Percentiles rank a stretch among this genome's conserved stretches.
Conservation (phyloP, 2,113 vertebrate species). For the Azemiops feae region DNA sequence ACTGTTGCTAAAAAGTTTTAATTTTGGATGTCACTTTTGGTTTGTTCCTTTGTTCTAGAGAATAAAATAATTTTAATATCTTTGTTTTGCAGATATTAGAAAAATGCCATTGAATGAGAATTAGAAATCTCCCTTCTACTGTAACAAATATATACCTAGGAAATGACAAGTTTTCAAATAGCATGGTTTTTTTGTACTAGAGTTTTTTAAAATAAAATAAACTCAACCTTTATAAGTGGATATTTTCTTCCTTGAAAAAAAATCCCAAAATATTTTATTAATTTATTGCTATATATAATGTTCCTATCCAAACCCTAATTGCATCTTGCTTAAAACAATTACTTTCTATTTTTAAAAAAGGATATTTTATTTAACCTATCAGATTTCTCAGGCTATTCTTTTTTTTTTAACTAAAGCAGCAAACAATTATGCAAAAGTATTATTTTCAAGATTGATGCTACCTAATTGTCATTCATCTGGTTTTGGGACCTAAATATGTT, state of each 20-base stretch:
- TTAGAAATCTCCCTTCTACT: neutral
- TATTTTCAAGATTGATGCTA: neutral
- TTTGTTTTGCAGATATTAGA: neutral
- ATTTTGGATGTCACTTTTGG: neutral
- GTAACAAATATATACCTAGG: neutral
- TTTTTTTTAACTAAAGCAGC: neutral
- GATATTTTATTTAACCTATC: neutral
- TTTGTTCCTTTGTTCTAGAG: neutral
- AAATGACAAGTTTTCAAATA: neutral
- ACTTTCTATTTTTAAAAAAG: neutral
- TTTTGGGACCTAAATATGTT: neutral
- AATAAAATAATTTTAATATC: neutral
- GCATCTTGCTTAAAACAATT: neutral
- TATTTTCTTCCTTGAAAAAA: neutral
- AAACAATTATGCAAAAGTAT: neutral
- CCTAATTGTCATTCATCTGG: neutral
- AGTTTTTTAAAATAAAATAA: neutral
- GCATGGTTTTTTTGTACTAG: neutral
- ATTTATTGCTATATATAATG: neutral
- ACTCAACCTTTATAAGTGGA: neutral
- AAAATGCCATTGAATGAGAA: neutral
- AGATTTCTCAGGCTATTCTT: neutral
- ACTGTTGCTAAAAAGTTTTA: neutral
- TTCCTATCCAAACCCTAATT: neutral
- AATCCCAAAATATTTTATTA: neutral